phyloP scores from a whole-genome alignment of 2,113 vertebrate species.

The Thymallus thymallus region DNA sequence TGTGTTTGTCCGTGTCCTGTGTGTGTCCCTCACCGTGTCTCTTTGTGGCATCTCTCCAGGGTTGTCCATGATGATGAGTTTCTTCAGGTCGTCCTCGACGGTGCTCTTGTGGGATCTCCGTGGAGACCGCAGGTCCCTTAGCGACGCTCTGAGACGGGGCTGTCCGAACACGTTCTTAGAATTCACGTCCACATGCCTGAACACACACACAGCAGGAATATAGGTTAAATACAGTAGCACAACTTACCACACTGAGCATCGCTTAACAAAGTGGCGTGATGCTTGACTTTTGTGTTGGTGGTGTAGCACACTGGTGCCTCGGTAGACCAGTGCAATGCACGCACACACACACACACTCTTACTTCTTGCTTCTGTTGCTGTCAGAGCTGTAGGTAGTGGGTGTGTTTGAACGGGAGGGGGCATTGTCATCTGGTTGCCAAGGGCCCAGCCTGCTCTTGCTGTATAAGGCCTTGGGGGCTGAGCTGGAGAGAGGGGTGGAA shows the following conservation, averaged over 20 bases:
- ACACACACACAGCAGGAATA: slow-evolving; percentile 15
- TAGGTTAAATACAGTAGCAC: not conserved
- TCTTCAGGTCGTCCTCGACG: slow-evolving; percentile 91
- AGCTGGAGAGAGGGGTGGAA: slow-evolving; percentile 81
- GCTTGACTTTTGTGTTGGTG: no score
- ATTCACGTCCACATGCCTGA: slow-evolving; percentile 82
- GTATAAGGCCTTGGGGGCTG: slow-evolving; percentile 84
- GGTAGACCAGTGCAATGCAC: no score
- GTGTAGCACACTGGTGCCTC: no score
- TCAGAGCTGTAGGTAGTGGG: slow-evolving; percentile 50
- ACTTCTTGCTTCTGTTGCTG: slow-evolving; percentile 70
- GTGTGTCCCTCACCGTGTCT: slow-evolving; percentile 65
- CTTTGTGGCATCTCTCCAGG: slow-evolving; percentile 70
- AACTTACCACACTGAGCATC: no score
- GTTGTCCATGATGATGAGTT: slow-evolving; percentile 91
- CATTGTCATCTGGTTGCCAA: slow-evolving; percentile 73
- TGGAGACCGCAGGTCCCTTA: slow-evolving; percentile 89
- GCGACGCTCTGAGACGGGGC: slow-evolving; percentile 83
- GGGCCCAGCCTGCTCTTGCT: slow-evolving; percentile 71
- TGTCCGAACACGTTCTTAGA: slow-evolving; percentile 91
- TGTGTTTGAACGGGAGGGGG: slow-evolving; percentile 53
- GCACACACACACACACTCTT: slow-evolving; percentile 19
- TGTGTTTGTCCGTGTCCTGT: no score
- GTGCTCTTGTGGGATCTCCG: slow-evolving; percentile 86
- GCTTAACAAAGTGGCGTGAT: no score